Percentiles rank a stretch among this genome's conserved stretches.
Evolutionary conservation across 1,140 invertebrate species (phyloP).

Genomic region (Leptopilina clavipes): DNA sequence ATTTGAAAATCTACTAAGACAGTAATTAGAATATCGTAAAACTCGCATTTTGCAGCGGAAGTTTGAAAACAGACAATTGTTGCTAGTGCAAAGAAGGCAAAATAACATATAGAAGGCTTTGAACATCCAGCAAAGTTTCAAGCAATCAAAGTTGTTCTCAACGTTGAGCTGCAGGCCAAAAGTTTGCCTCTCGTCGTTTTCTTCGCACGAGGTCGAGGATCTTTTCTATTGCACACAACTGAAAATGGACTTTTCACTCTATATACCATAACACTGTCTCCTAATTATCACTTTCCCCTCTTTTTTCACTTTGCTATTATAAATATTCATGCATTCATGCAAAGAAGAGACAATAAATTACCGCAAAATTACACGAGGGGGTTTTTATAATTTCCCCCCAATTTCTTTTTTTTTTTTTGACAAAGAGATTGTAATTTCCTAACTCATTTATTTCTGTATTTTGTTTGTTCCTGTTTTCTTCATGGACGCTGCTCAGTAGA

Average conservation of each 20-base stretch:
- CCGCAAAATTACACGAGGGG: neutral
- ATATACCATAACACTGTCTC: no score
- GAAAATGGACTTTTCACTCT: no score
- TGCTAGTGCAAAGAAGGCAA: neutral
- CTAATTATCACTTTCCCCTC: no score
- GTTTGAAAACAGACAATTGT: neutral
- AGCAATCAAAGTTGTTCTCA: slow-evolving; percentile 25
- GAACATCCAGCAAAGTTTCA: slow-evolving; percentile 4
- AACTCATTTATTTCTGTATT: neutral
- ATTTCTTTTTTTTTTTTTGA: no score
- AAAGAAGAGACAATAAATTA: slow-evolving; percentile 16
- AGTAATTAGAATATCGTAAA: neutral
- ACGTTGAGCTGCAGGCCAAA: neutral
- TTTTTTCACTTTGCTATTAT: no score
- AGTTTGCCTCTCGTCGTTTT: slow-evolving; percentile 2
- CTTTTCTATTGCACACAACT: neutral
- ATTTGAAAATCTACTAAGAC: no score
- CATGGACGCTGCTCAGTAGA: neutral
- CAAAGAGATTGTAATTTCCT: neutral
- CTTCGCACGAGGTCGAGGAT: slow-evolving; percentile 17
- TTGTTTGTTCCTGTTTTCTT: neutral
- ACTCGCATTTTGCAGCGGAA: neutral
- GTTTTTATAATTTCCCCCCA: no score
- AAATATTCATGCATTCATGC: neutral
- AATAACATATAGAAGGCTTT: neutral